A percentile compares a stretch with the other conserved stretches of the same genome.
These are phyloP conservation scores for Beaufortia kweichowensis DNA, from an alignment of 2,113 vertebrate species.

Conservation along the genomic window DNA sequence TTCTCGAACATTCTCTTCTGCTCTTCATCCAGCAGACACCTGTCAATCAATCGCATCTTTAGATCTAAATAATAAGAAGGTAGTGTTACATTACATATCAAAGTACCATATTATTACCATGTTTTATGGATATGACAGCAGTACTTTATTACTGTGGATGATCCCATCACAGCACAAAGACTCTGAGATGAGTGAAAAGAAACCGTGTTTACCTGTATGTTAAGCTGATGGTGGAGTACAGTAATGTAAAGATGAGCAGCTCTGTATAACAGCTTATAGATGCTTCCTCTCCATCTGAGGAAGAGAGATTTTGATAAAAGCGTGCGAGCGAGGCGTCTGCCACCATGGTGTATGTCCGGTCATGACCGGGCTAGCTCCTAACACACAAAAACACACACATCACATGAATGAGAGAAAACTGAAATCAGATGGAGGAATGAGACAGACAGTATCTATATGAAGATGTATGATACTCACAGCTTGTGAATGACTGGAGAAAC, in stretches of 20 bases:
- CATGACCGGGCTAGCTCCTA: conserved; percentile 78
- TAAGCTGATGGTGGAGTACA: conserved; percentile 79
- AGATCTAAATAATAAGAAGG: too few relatives aligned
- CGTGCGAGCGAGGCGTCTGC: conserved; percentile 87
- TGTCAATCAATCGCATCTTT: conserved; percentile 63
- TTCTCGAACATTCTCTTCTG: conserved; percentile 91
- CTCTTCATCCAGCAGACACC: conserved; percentile 79
- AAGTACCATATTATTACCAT: not conserved
- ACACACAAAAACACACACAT: too few relatives aligned
- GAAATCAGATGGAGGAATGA: not conserved
- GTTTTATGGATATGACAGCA: not conserved
- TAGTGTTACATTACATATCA: too few relatives aligned
- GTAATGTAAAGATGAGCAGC: conserved; percentile 86
- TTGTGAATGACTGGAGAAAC: too few relatives aligned
- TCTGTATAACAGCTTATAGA: conserved; percentile 96
- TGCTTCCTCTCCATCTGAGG: conserved; percentile 93
- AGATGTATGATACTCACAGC: too few relatives aligned
- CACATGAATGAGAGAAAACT: too few relatives aligned
- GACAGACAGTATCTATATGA: too few relatives aligned
- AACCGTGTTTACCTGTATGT: conserved; percentile 64
- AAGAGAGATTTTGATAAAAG: conserved; percentile 85
- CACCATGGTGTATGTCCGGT: conserved; percentile 91
- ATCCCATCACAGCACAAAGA: too few relatives aligned
- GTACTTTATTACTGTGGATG: too few relatives aligned
- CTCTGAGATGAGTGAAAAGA: not conserved